Conservation (phyloP, 2,888 invertebrate genomes). For the Zhuqinia jingwanae region DNA sequence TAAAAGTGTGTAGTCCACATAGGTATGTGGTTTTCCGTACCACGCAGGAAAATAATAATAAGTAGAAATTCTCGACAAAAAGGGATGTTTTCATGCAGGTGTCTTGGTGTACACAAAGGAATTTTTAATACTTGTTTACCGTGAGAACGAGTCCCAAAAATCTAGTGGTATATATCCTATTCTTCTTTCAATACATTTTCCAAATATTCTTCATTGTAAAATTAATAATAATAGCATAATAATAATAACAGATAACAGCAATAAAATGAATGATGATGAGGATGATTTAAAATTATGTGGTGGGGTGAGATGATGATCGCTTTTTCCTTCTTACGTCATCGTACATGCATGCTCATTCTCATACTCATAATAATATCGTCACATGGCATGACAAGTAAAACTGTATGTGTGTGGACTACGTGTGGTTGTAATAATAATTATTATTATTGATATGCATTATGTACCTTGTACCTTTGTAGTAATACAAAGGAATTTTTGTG, state of each 20-base stretch:
- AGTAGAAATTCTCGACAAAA: neutral
- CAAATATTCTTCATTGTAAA: neutral
- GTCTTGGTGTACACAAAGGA: neutral
- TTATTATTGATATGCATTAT: neutral
- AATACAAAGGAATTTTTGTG: neutral
- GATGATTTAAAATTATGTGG: neutral
- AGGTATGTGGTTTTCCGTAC: neutral
- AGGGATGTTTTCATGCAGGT: neutral
- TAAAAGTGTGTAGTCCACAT: too few relatives aligned
- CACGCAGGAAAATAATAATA: too few relatives aligned
- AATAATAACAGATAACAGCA: too few relatives aligned
- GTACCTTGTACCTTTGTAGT: neutral
- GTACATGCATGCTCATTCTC: neutral
- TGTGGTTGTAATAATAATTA: too few relatives aligned
- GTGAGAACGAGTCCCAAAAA: neutral
- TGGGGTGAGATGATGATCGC: neutral
- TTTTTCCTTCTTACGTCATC: neutral
- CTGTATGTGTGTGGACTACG: too few relatives aligned
- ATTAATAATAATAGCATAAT: too few relatives aligned
- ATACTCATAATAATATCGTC: too few relatives aligned
- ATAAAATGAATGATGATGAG: neutral
- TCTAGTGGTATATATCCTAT: neutral
- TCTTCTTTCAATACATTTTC: neutral
- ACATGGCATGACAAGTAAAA: neutral
- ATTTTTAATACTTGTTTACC: slow-evolving; percentile 2